Evolutionary conservation across 2,888 invertebrate genomes (phyloP), one percentile per base, ranked within the genome.

Genomic region (Unio pictorum): DNA sequence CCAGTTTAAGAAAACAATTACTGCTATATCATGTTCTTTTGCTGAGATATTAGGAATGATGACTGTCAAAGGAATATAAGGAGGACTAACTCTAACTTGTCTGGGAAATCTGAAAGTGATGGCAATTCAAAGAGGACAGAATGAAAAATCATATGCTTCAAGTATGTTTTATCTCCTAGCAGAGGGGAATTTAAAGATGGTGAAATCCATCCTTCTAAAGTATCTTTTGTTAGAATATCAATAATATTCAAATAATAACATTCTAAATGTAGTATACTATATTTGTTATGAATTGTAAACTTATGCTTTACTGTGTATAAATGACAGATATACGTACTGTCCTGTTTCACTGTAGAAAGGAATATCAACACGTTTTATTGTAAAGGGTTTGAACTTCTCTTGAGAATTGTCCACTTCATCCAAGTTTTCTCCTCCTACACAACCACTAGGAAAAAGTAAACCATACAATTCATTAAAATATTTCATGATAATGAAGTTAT

Each of bases 401-500:
- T 72, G 73, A n/a, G 75, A 74, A 76, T 88, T 87, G 74, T 88
- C 88, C n/a, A 84, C 80, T 72, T 88, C 88, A 45, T 84, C 86
- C 64, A 87, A 69, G 71, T 87, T 88, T 7, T 77, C 83, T 23
- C 81, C 87, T 34, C 88, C 88, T 69, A 87, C 83, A 55, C 76
- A 78, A 7, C 88, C 89, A 72, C 88, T 88, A 75, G 61, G 75
- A 75, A 15, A 62, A n/a, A 45, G 15, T 15, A 45, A 45, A 45
- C 15, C 45, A 8, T 45, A 45, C 11, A 45, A 45, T 15, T 45
- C 64, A 63, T n/a, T 18, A 60, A 34, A 54, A 20, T n/a, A 26
- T 45, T 11, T 45, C 15, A 45, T 45, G 45, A 45, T 45, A 45
- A 45, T 45, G 45, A 11, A 45, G 15, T 45, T 45, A 45, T 45